Percentiles rank a stretch among this genome's conserved stretches.
phyloP scores from a whole-genome alignment of 1,140 invertebrate species.

The Hylaeus anthracinus region DNA sequence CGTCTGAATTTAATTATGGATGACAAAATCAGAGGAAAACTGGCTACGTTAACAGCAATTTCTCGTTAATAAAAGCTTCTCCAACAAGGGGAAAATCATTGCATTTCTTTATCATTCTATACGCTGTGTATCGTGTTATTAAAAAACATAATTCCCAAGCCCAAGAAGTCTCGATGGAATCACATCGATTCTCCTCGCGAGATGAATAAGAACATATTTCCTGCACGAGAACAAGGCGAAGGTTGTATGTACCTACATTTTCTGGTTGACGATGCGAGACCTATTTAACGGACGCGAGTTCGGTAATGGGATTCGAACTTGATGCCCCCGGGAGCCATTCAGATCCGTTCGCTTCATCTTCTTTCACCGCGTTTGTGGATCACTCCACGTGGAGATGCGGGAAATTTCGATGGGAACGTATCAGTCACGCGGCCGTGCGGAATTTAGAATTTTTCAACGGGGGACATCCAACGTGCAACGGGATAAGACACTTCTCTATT shows the following conservation, averaged over 20 bases:
- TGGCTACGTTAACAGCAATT: background rate
- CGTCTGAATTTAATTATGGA: slow-evolving; percentile 32
- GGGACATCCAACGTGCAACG: background rate
- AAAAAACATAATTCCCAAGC: too few species aligned
- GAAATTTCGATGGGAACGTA: slow-evolving; percentile 18
- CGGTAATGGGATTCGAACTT: slow-evolving; percentile 82
- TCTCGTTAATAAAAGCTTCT: too few species aligned
- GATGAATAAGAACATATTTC: slow-evolving; percentile 71
- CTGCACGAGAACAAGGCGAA: slow-evolving; percentile 62
- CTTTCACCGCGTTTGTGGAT: slow-evolving; percentile 49
- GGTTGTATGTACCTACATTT: slow-evolving; percentile 76
- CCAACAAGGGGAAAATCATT: too few species aligned
- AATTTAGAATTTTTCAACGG: slow-evolving; percentile 26
- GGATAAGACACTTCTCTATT: too few species aligned
- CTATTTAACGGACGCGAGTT: slow-evolving; percentile 82
- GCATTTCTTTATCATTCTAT: too few species aligned
- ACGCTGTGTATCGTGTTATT: too few species aligned
- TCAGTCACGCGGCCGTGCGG: background rate
- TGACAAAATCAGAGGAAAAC: slow-evolving; percentile 12
- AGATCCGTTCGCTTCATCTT: slow-evolving; percentile 63
- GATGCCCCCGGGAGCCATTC: slow-evolving; percentile 77
- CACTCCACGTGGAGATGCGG: background rate
- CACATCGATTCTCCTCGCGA: slow-evolving; percentile 77
- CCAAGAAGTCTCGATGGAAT: slow-evolving; percentile 52
- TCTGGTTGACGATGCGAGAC: slow-evolving; percentile 82